A percentile compares a stretch with the other conserved stretches of the same genome.
Conservation (phyloP, 2,797 vertebrate genomes). For the Crenichthys baileyi region DNA sequence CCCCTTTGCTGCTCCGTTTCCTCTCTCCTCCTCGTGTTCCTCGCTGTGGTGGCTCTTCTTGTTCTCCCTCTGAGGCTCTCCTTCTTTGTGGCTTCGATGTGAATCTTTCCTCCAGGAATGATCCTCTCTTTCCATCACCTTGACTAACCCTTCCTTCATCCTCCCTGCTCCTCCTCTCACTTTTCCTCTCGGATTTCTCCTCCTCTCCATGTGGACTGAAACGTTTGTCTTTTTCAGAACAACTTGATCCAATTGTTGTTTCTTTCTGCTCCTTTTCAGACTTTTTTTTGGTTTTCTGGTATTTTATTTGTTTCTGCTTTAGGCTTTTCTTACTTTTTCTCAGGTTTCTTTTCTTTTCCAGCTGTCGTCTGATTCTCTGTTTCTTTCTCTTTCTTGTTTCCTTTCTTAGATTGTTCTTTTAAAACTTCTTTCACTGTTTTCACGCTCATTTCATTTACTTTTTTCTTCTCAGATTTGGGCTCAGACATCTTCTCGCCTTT, state of each 20-base stretch:
- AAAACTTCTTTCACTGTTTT: conserved; percentile 25
- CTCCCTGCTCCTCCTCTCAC: conserved; percentile 6
- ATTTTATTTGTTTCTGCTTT: conserved; percentile 26
- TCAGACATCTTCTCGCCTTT: conserved; percentile 5
- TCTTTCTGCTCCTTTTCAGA: conserved; percentile 18
- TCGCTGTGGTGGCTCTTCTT: conserved; percentile 30
- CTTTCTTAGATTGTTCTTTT: conserved; percentile 43
- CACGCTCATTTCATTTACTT: neutral
- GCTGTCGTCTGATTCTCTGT: conserved; percentile 39
- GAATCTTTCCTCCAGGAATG: conserved; percentile 6
- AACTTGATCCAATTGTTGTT: neutral
- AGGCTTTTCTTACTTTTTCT: conserved; percentile 12
- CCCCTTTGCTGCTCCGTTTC: conserved; percentile 14
- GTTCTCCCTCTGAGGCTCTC: neutral
- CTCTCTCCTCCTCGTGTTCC: neutral
- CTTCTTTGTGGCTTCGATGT: neutral
- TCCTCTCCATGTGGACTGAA: neutral
- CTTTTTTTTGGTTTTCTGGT: conserved; percentile 19
- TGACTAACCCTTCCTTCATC: conserved; percentile 7
- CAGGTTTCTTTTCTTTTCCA: conserved; percentile 33
- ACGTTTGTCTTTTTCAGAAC: conserved; percentile 4
- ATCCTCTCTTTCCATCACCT: neutral
- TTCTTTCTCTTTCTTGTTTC: conserved; percentile 56
- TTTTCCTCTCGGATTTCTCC: conserved; percentile 3
- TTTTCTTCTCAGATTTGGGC: conserved; percentile 15